Percentiles rank a stretch among this genome's conserved stretches.
Conservation (phyloP, 1,140 invertebrate genomes). For the Asobara japonica region DNA sequence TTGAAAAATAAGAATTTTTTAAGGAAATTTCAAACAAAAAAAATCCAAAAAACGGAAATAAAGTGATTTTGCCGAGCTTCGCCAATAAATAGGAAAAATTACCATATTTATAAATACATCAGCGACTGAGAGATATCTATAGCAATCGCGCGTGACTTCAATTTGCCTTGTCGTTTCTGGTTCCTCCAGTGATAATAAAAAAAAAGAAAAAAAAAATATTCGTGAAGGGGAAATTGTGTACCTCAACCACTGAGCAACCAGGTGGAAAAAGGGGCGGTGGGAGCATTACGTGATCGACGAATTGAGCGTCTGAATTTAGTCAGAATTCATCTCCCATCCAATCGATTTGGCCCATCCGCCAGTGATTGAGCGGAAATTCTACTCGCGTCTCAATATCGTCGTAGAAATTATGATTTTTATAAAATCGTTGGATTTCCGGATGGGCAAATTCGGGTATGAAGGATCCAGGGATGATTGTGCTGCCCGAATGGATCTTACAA, state of each 20-base stretch:
- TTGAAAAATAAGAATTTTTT: too few relatives aligned
- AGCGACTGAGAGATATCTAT: not conserved
- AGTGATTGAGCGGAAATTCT: slow-evolving; percentile 4
- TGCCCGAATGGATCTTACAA: too few relatives aligned
- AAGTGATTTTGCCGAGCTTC: not conserved
- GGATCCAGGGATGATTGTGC: too few relatives aligned
- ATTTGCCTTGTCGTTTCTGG: slow-evolving; percentile 10
- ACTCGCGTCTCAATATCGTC: slow-evolving; percentile 18
- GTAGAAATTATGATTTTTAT: slow-evolving; percentile 5
- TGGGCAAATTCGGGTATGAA: not conserved
- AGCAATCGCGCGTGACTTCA: slow-evolving; percentile 1
- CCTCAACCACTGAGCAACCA: not conserved
- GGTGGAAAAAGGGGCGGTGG: not conserved
- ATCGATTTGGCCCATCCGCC: slow-evolving; percentile 1
- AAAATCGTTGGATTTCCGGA: not conserved
- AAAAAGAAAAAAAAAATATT: not conserved
- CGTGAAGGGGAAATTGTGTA: not conserved
- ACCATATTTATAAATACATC: slow-evolving; percentile 10
- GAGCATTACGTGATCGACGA: slow-evolving; percentile 23
- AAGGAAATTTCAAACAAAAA: too few relatives aligned
- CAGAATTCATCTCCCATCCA: slow-evolving; percentile 5
- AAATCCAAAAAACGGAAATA: too few relatives aligned
- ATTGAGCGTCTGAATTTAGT: slow-evolving; percentile 9
- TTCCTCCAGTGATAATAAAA: slow-evolving; percentile 15
- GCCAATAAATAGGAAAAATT: too few relatives aligned